A percentile compares a stretch with the other conserved stretches of the same genome.
phyloP scores from a whole-genome alignment of 2,113 vertebrate species.

The Gorsachius goisagi region DNA sequence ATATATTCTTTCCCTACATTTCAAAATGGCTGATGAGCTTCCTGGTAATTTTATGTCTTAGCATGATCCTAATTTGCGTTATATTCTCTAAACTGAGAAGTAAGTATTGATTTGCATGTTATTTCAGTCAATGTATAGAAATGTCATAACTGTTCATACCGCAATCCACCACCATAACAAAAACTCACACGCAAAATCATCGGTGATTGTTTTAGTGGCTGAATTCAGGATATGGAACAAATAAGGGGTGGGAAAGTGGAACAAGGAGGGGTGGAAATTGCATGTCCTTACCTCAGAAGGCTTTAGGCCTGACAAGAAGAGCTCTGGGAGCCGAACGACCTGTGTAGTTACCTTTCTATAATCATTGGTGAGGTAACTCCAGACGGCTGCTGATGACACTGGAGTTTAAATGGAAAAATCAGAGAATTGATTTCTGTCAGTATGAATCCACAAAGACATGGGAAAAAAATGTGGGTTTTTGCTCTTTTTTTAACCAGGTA shows the following conservation, averaged over 20 bases:
- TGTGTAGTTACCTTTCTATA: background rate
- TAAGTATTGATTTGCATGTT: background rate
- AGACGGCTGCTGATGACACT: no score
- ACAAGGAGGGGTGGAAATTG: background rate
- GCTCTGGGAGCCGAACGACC: background rate
- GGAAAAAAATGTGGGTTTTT: accelerated
- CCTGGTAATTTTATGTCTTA: background rate
- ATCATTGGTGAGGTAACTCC: background rate
- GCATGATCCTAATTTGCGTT: background rate
- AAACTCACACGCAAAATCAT: background rate
- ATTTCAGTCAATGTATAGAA: background rate
- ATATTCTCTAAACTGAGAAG: background rate
- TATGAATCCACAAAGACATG: background rate
- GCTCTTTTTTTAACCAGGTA: background rate
- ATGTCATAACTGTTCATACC: background rate
- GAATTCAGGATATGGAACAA: background rate
- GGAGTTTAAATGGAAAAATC: background rate
- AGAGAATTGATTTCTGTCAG: background rate
- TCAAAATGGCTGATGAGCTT: background rate
- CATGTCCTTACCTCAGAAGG: background rate
- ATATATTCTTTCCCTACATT: background rate
- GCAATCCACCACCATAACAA: background rate
- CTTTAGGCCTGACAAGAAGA: background rate
- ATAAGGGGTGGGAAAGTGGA: background rate
- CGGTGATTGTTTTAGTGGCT: background rate